Evolutionary conservation across 2,797 vertebrate species (phyloP).

Genomic region (Protosalanx chinensis): DNA sequence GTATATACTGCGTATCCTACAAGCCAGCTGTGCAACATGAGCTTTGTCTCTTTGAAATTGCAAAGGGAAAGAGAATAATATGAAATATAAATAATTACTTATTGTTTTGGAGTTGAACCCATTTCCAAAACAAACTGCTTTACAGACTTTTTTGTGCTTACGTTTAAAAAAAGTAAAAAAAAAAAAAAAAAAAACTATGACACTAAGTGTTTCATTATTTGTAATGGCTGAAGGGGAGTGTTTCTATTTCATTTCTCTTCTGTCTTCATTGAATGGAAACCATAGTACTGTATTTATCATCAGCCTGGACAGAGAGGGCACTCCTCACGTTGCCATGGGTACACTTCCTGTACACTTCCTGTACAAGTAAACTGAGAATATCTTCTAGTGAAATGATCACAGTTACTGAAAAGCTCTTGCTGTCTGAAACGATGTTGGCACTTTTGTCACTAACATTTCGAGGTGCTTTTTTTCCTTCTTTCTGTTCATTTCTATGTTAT

Average conservation of each 20-base stretch:
- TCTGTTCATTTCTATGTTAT: slow-evolving; percentile 47
- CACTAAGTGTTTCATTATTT: slow-evolving; percentile 34
- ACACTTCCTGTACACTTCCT: neutral
- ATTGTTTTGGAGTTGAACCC: slow-evolving; percentile 79
- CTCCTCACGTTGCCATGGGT: neutral
- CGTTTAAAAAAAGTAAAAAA: slow-evolving; percentile 36
- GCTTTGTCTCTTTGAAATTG: slow-evolving; percentile 84
- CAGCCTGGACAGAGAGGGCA: slow-evolving; percentile 84
- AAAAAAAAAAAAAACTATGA: slow-evolving; percentile 38
- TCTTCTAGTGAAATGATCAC: slow-evolving; percentile 82
- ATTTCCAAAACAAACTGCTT: slow-evolving; percentile 78
- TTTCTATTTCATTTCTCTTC: slow-evolving; percentile 41
- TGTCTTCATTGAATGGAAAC: slow-evolving; percentile 76
- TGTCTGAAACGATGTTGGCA: slow-evolving; percentile 79
- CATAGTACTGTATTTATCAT: slow-evolving; percentile 83
- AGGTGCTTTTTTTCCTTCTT: slow-evolving; percentile 82
- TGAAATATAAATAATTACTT: slow-evolving; percentile 48
- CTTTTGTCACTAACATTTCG: slow-evolving; percentile 73
- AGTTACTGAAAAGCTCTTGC: slow-evolving; percentile 80
- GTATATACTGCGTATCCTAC: slow-evolving; percentile 93
- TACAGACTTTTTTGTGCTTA: slow-evolving; percentile 82
- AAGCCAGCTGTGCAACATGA: slow-evolving; percentile 84
- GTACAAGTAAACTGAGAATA: neutral
- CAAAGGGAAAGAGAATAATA: slow-evolving; percentile 63
- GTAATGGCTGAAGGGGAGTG: slow-evolving; percentile 27